Evolutionary conservation across 2,888 invertebrate species (phyloP).

Genomic region (Homarus gammarus): DNA sequence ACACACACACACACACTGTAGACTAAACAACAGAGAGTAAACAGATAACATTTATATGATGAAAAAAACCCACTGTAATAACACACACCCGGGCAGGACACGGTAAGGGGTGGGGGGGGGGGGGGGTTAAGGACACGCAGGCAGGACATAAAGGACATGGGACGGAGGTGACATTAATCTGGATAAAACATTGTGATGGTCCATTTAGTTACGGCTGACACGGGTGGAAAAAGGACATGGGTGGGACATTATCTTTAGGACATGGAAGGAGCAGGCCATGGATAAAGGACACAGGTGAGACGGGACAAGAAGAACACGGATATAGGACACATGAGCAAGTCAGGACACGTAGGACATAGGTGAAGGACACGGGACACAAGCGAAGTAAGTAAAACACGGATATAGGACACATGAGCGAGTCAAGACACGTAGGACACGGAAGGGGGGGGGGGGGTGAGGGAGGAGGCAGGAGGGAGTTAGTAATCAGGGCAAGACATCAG

Average conservation of each 20-base stretch:
- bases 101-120: no score
- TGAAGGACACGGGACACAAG: background rate
- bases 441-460: background rate
- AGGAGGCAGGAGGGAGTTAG: background rate
- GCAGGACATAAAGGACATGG: no score
- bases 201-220: no score
- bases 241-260: no score
- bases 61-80: no score
- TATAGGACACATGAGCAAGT: background rate
- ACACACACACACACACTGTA: no score
- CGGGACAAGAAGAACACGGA: background rate
- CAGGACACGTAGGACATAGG: background rate
- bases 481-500: slow-evolving; percentile 49
- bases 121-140: no score
- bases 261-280: background rate
- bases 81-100: no score
- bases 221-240: background rate
- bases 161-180: no score
- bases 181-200: no score
- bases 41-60: no score
- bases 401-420: background rate
- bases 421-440: background rate
- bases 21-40: no score
- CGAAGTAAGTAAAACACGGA: background rate
- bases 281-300: background rate